Percentiles rank a stretch among this genome's conserved stretches.
These are phyloP conservation scores for Hylaea fasciaria DNA, from an alignment of 2,888 invertebrate species.

Conservation along the genomic window DNA sequence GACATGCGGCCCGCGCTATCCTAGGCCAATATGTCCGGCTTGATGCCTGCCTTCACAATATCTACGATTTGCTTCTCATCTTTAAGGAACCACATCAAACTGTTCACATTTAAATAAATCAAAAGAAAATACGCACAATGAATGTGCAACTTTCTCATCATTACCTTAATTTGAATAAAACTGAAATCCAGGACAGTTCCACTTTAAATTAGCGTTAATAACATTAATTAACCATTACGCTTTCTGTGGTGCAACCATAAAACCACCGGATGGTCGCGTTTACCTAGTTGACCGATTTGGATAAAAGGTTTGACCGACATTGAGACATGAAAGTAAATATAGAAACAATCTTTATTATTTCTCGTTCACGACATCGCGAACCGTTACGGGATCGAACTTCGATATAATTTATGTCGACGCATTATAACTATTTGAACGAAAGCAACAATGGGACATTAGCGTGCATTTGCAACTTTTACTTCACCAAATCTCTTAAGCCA, in stretches of 20 bases:
- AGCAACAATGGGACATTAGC: constrained; percentile 71
- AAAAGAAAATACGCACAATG: neutral
- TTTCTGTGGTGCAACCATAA: constrained; percentile 33
- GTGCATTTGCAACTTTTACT: constrained; percentile 73
- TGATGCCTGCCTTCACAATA: constrained; percentile 53
- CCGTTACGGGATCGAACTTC: constrained; percentile 52
- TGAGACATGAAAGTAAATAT: constrained; percentile 51
- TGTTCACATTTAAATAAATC: constrained; percentile 27
- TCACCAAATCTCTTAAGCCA: constrained; percentile 60
- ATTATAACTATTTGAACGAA: constrained; percentile 58
- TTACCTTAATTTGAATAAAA: constrained; percentile 37
- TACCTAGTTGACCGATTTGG: constrained; percentile 36
- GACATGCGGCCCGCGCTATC: constrained; percentile 47
- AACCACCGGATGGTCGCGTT: constrained; percentile 32
- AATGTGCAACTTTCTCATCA: constrained; percentile 35
- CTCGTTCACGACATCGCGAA: constrained; percentile 42
- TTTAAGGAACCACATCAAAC: constrained; percentile 32
- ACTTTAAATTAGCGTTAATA: constrained; percentile 38
- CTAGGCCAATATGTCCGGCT: constrained; percentile 55
- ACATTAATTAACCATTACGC: constrained; percentile 37
- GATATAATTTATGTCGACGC: constrained; percentile 57
- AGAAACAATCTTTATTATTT: constrained; percentile 46
- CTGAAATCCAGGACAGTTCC: constrained; percentile 39
- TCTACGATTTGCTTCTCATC: constrained; percentile 51
- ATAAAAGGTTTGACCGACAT: constrained; percentile 38